These are phyloP conservation scores for Plutomurus gul DNA, from an alignment of 1,140 invertebrate genomes.

Conservation along the genomic window DNA sequence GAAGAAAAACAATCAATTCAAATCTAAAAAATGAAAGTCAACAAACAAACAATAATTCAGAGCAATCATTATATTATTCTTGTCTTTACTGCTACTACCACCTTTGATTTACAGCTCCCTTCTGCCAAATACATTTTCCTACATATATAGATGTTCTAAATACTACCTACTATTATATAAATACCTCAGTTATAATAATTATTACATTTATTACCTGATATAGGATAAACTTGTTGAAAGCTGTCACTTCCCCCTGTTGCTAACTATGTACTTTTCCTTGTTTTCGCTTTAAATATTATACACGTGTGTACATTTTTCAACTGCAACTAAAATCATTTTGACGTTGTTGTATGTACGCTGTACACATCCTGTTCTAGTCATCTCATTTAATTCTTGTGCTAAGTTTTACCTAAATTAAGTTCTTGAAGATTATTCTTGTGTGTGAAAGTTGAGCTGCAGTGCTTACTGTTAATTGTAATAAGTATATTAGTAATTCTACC, in stretches of 20 bases:
- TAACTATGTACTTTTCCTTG: constrained; percentile 24
- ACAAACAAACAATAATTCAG: not conserved
- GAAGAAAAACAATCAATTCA: not conserved
- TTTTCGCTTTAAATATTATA: constrained; percentile 14
- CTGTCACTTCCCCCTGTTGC: constrained; percentile 3
- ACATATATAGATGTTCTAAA: too few species aligned
- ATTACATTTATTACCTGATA: not conserved
- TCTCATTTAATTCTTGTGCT: constrained; percentile 21
- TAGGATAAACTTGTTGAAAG: not conserved
- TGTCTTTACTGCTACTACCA: too few species aligned
- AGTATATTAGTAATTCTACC: not conserved
- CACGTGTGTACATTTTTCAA: not conserved
- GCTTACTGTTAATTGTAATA: not conserved
- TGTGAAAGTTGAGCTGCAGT: constrained; percentile 29
- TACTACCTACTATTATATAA: too few species aligned
- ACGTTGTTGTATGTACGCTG: not conserved
- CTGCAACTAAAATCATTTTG: not conserved
- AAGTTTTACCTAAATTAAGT: not conserved
- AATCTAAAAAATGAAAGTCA: not conserved
- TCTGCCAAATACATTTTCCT: too few species aligned
- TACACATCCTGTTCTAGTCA: not conserved
- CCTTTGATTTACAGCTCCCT: too few species aligned
- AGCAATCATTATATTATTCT: too few species aligned
- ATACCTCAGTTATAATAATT: too few species aligned
- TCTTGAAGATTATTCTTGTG: not conserved